A percentile compares a stretch with the other conserved stretches of the same genome.
phyloP scores from a whole-genome alignment of 1,140 invertebrate genomes.

The Sweltsa coloradensis region DNA sequence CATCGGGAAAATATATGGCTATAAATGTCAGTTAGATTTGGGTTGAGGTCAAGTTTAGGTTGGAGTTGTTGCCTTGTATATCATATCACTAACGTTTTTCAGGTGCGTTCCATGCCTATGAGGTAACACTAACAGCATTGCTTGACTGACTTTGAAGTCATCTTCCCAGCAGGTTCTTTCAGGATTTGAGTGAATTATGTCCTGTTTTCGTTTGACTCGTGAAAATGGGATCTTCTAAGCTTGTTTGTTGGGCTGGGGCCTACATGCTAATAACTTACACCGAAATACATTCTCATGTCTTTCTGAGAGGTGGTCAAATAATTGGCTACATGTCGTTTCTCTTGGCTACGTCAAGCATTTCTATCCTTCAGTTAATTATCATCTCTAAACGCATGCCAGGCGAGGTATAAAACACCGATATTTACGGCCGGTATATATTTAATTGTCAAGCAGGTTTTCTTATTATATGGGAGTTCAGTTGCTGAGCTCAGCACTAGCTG shows the following conservation, averaged over 20 bases:
- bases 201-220: slow-evolving; percentile 8
- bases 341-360: slow-evolving; percentile 3
- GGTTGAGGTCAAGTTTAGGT: slow-evolving; percentile 9
- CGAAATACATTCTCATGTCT: background rate
- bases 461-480: too few relatives aligned
- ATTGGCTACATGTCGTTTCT: slow-evolving; percentile 9
- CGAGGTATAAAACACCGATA: background rate
- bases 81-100: slow-evolving; percentile 11
- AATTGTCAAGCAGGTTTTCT: background rate
- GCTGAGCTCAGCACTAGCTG: too few relatives aligned
- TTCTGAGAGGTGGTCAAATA: background rate
- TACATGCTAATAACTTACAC: slow-evolving; percentile 9
- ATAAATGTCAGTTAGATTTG: slow-evolving; percentile 13
- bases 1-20: slow-evolving; percentile 13
- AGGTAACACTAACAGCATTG: too few relatives aligned
- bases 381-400: slow-evolving; percentile 4
- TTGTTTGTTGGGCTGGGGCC: background rate
- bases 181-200: slow-evolving; percentile 10
- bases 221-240: slow-evolving; percentile 11
- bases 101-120: too few relatives aligned
- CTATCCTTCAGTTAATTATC: slow-evolving; percentile 8
- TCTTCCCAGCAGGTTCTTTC: slow-evolving; percentile 7
- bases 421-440: slow-evolving; percentile 4
- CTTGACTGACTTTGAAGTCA: slow-evolving; percentile 6
- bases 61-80: slow-evolving; percentile 3